These are phyloP conservation scores for Dunckerocampus dactyliophorus DNA, from an alignment of 2,113 vertebrate species.

Conservation along the genomic window DNA sequence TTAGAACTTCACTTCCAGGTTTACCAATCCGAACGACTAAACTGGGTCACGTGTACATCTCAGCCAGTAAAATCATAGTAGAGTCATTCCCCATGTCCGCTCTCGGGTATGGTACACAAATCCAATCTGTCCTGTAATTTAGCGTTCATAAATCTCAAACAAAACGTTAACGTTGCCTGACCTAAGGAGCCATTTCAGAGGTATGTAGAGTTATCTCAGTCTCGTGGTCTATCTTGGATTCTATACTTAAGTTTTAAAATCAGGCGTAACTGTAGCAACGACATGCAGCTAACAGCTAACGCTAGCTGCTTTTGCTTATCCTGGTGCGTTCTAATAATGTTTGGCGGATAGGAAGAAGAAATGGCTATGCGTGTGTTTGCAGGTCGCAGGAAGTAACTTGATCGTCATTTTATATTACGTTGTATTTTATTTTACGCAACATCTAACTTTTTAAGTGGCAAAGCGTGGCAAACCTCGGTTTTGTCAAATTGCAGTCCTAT, in stretches of 20 bases:
- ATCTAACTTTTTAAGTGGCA: too few species aligned
- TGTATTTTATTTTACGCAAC: background rate
- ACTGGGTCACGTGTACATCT: background rate
- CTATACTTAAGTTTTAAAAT: background rate
- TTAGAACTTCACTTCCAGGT: rapidly evolving
- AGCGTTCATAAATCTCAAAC: background rate
- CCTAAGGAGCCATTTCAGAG: slow-evolving; percentile 8
- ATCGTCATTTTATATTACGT: background rate
- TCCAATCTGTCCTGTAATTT: slow-evolving; percentile 4
- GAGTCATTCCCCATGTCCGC: background rate
- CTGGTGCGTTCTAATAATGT: background rate
- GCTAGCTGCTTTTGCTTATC: background rate
- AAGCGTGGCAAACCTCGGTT: too few species aligned
- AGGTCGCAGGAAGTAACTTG: background rate
- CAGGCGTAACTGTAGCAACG: background rate
- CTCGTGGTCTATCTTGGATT: background rate
- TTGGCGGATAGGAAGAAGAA: background rate
- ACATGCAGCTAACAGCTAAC: background rate
- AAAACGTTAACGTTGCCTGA: background rate
- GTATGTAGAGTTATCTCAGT: slow-evolving; percentile 17
- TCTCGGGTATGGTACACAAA: slow-evolving; percentile 11
- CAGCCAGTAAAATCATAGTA: slow-evolving; percentile 27
- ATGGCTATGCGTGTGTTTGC: too few species aligned
- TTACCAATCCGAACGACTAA: slow-evolving; percentile 26
- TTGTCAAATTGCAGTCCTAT: too few species aligned